Percentiles rank a stretch among this genome's conserved stretches.
Evolutionary conservation across 2,888 invertebrate genomes (phyloP).

Genomic region (Cryptophagus acutangulus): DNA sequence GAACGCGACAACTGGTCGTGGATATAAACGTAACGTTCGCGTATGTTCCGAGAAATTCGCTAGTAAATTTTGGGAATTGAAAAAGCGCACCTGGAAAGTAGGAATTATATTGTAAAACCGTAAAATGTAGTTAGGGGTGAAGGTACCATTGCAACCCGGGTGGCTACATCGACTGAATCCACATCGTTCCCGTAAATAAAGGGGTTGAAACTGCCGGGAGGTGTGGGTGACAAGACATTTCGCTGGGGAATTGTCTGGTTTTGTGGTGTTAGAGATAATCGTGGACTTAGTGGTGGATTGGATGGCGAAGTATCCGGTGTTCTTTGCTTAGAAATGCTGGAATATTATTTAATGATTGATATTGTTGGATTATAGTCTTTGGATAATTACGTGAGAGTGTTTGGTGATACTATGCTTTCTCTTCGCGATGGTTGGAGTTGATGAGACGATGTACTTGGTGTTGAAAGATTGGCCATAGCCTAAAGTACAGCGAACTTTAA

Average conservation of each 20-base stretch:
- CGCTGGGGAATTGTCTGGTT: conserved; percentile 42
- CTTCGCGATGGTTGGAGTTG: conserved; percentile 63
- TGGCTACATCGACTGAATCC: conserved; percentile 97
- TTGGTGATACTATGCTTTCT: conserved; percentile 59
- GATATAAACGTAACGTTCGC: conserved; percentile 90
- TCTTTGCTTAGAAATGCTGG: conserved; percentile 47
- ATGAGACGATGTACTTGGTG: conserved; percentile 54
- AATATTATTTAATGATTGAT: no score
- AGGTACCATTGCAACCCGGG: conserved; percentile 92
- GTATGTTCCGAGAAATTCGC: conserved; percentile 99
- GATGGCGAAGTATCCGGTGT: conserved; percentile 31
- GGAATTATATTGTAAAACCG: conserved; percentile 6
- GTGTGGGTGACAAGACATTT: conserved; percentile 52
- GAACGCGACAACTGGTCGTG: conserved; percentile 97
- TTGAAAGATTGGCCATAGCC: conserved; percentile 78
- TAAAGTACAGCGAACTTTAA: conserved; percentile 36
- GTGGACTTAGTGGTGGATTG: conserved; percentile 15
- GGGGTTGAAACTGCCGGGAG: conserved; percentile 65
- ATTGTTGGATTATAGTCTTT: no score
- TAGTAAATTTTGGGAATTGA: conserved; percentile 94
- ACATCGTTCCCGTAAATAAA: conserved; percentile 92
- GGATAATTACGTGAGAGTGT: conserved; percentile 40
- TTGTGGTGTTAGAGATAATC: conserved; percentile 33
- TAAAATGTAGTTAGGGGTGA: conserved; percentile 1
- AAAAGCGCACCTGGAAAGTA: conserved; percentile 76